These are phyloP conservation scores for Patella depressa DNA, from an alignment of 2,888 invertebrate genomes.

Conservation along the genomic window DNA sequence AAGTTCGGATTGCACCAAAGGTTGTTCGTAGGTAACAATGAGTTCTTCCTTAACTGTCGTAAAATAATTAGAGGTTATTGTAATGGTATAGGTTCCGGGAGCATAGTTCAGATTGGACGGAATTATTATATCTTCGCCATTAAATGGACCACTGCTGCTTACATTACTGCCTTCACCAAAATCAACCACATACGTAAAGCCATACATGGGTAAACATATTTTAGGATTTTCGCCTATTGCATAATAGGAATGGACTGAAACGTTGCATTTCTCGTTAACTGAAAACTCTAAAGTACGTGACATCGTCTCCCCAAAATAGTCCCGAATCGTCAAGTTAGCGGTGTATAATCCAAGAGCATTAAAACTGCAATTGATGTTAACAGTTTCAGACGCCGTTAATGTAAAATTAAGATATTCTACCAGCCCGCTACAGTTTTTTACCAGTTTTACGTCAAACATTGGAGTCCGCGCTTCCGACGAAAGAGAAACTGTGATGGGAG, in stretches of 20 bases:
- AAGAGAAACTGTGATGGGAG: background rate
- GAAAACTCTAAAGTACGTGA: background rate
- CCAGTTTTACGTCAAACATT: background rate
- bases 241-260: background rate
- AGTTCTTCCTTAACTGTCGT: too few species aligned
- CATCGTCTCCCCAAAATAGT: background rate
- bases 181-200: background rate
- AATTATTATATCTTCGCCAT: too few species aligned
- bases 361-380: background rate
- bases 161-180: background rate
- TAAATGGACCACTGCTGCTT: too few species aligned
- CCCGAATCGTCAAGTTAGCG: background rate
- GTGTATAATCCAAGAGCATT: background rate
- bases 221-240: background rate
- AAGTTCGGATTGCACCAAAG: too few species aligned
- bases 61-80: too few species aligned
- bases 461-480: background rate
- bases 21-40: too few species aligned
- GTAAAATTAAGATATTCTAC: background rate
- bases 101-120: too few species aligned
- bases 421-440: background rate
- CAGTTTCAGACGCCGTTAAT: background rate
- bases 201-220: background rate
- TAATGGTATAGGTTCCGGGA: too few species aligned
- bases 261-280: background rate